Evolutionary conservation across 2,797 vertebrate species (phyloP).

Genomic region (Esox masquinongy): DNA sequence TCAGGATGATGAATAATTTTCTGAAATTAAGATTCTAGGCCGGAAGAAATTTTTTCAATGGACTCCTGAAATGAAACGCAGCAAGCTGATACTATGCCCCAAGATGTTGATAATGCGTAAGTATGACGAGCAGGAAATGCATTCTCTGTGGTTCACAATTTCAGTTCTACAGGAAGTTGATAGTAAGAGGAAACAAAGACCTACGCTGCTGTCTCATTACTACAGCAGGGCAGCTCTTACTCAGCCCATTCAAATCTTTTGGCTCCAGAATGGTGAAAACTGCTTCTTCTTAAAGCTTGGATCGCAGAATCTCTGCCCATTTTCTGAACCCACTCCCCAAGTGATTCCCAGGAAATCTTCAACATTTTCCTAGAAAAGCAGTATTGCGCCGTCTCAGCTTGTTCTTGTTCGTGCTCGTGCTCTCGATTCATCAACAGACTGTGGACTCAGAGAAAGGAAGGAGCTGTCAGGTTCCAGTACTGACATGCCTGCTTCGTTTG

Average conservation of each 20-base stretch:
- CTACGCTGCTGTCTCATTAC: too few species aligned
- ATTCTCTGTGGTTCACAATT: background rate
- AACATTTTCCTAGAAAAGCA: background rate
- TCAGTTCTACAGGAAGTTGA: slow-evolving; percentile 43
- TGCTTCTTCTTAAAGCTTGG: too few species aligned
- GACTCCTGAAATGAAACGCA: background rate
- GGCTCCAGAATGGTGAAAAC: too few species aligned
- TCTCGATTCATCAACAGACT: background rate
- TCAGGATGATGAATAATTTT: background rate
- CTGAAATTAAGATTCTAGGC: background rate
- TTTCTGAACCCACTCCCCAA: too few species aligned
- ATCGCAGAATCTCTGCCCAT: too few species aligned
- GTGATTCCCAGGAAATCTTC: background rate
- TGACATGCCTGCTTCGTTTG: background rate
- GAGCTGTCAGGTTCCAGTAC: slow-evolving; percentile 13
- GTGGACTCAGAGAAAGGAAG: slow-evolving; percentile 29
- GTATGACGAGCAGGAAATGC: background rate
- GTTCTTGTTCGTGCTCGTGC: background rate
- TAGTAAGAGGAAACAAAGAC: slow-evolving; percentile 10
- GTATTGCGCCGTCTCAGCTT: background rate
- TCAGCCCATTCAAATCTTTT: too few species aligned
- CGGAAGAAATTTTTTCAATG: background rate
- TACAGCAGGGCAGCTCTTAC: too few species aligned
- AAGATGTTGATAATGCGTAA: too few species aligned
- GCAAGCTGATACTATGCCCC: background rate